phyloP scores from a whole-genome alignment of 2,113 vertebrate species.

The Lagopus leucura region DNA sequence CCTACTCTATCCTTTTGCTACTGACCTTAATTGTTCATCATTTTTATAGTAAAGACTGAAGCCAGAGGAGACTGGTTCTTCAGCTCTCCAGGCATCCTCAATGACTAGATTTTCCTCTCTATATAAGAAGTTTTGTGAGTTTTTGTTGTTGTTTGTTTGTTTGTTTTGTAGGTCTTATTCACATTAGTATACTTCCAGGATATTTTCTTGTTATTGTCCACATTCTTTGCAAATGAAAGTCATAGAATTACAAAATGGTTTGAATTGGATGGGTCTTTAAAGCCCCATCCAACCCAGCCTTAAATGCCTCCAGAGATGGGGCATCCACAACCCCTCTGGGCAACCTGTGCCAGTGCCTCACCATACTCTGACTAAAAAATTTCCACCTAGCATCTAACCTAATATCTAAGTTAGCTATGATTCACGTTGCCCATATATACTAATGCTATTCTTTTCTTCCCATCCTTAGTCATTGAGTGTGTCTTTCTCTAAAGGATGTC shows the following conservation, averaged over 20 bases:
- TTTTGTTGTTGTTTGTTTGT: neutral
- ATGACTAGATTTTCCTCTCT: neutral
- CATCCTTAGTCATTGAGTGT: neutral
- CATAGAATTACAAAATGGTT: neutral
- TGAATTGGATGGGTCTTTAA: neutral
- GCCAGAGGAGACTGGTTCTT: neutral
- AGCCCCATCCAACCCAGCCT: neutral
- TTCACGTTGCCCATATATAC: fast-evolving
- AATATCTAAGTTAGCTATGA: neutral
- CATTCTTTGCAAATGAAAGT: neutral
- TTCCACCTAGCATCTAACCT: neutral
- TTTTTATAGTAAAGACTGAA: neutral
- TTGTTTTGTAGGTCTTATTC: neutral
- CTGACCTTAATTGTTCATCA: neutral
- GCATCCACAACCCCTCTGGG: neutral
- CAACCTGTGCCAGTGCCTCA: neutral
- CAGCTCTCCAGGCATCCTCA: neutral
- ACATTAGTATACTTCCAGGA: fast-evolving
- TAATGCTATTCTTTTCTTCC: neutral
- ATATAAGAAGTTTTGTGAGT: neutral
- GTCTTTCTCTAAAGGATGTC: neutral
- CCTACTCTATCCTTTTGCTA: neutral
- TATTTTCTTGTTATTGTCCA: neutral
- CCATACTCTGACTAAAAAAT: neutral
- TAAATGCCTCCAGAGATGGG: neutral